phyloP scores from a whole-genome alignment of 1,140 invertebrate species.

The Microplitis demolitor region DNA sequence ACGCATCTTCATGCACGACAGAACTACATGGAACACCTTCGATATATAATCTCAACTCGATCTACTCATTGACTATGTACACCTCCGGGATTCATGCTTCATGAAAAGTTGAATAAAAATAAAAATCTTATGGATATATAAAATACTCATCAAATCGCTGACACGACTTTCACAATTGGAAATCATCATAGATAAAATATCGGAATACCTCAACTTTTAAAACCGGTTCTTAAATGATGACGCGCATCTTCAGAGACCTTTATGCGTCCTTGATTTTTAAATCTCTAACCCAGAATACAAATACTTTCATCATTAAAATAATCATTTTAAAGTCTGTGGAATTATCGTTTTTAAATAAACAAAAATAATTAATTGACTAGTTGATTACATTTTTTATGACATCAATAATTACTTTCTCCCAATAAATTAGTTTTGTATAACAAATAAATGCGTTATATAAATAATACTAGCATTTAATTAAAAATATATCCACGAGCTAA shows the following conservation, averaged over 20 bases:
- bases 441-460: neutral
- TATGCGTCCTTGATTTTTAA: neutral
- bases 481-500: too few relatives aligned
- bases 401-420: too few relatives aligned
- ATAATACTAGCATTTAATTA: neutral
- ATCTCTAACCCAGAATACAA: neutral
- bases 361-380: too few relatives aligned
- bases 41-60: neutral
- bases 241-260: neutral
- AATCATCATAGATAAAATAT: neutral
- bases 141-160: too few relatives aligned
- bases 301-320: neutral
- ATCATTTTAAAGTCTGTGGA: neutral
- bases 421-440: too few relatives aligned
- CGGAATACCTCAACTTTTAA: neutral
- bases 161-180: neutral
- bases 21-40: neutral
- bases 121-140: too few relatives aligned
- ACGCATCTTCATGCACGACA: neutral
- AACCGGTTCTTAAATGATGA: slow-evolving; percentile 1
- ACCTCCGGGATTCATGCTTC: neutral
- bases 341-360: too few relatives aligned
- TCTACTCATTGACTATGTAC: neutral
- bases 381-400: too few relatives aligned
- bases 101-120: too few relatives aligned